A percentile compares a stretch with the other conserved stretches of the same genome.
These are phyloP conservation scores for Theonella swinhoei DNA, from an alignment of 37 sponge, comb jelly and placozoan species.

Conservation along the genomic window DNA sequence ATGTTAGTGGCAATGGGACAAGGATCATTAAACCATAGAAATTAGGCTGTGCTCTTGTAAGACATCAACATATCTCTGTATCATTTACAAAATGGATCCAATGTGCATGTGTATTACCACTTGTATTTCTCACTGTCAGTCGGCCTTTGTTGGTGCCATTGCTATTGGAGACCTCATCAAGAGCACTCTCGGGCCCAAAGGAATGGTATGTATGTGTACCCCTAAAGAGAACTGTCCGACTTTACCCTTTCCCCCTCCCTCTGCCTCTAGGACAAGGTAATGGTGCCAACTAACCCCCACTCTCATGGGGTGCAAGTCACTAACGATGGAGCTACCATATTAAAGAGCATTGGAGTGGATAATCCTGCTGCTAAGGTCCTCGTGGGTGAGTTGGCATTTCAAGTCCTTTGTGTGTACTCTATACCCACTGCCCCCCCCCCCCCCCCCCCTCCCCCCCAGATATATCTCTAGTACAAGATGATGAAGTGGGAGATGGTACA, in stretches of 20 bases:
- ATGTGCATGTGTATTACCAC: too few relatives aligned
- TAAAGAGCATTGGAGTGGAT: slow-evolving; percentile 96
- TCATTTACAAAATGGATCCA: too few relatives aligned
- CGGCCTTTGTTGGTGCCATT: slow-evolving; percentile 96
- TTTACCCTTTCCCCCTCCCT: not conserved
- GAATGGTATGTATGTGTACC: slow-evolving; percentile 80
- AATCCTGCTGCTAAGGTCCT: slow-evolving; percentile 98
- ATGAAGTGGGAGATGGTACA: slow-evolving; percentile 98
- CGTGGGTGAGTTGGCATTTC: slow-evolving; percentile 58
- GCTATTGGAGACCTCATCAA: slow-evolving; percentile 99
- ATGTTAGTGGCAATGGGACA: not conserved
- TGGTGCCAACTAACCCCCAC: slow-evolving; percentile 60
- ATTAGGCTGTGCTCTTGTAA: too few relatives aligned
- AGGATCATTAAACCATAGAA: not conserved
- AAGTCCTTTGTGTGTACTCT: not conserved
- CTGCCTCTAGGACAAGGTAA: slow-evolving; percentile 78
- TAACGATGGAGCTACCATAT: slow-evolving; percentile 98
- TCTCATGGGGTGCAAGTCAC: slow-evolving; percentile 82
- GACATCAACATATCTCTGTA: too few relatives aligned
- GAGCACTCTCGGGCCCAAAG: slow-evolving; percentile 98
- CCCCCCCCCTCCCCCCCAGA: slow-evolving; percentile 41
- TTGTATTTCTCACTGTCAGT: slow-evolving; percentile 52
- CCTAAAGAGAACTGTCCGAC: not conserved
- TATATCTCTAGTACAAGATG: slow-evolving; percentile 96
- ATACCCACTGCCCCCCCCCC: not conserved